Base-by-base conservation (phyloP, 2,113 vertebrate genomes). In the Alaudala cheleensis region DNA sequence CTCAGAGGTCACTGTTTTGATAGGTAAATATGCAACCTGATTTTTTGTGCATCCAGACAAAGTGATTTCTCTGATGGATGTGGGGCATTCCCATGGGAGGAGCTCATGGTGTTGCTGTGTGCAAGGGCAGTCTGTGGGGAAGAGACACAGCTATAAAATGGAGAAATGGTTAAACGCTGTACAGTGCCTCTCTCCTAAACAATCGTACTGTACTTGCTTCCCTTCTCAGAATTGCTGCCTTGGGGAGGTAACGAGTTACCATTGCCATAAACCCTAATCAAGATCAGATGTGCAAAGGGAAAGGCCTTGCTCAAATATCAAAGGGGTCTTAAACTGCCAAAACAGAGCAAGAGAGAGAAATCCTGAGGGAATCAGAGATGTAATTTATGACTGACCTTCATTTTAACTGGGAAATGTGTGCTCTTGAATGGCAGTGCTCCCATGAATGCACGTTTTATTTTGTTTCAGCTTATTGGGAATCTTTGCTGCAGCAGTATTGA, bases 301-400 rank as follows among this genome's bases (percentile, higher is more conserved):
- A 94, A 73, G 84, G 84, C 95, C 84, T 81, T 42, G 44, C 91
- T 97, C 94, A 91, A 80, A 93, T 96, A 94, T 96, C 96, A 96
- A 96, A 96, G 79, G 39, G 47, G 40, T 47, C 79, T 93, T 90
- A 73, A 97, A 62, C 39, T 73, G 84, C 83, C 74, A 72, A 73
- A 90, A 73, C 54, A 78, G 85, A 89, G 74, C 50, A 51, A 72
- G 90, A 72, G 58, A 62, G 84, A 89, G 90, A 93, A 92, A 84
- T 87, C 86, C 51, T 5, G 3, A 65, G 73, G 74, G 88, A 88
- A 62, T 64, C 64, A 69, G 51, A 86, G 81, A 51, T 91, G 67
- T 72, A 88, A 88, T 96, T 93, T 90, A 78, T 60, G 90, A 40
- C 57, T 84, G 78, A 86, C 88, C 83, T 88, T 87, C 72, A 40